These are phyloP conservation scores for Crematogaster levior DNA, from an alignment of 2,888 invertebrate genomes.

Conservation along the genomic window DNA sequence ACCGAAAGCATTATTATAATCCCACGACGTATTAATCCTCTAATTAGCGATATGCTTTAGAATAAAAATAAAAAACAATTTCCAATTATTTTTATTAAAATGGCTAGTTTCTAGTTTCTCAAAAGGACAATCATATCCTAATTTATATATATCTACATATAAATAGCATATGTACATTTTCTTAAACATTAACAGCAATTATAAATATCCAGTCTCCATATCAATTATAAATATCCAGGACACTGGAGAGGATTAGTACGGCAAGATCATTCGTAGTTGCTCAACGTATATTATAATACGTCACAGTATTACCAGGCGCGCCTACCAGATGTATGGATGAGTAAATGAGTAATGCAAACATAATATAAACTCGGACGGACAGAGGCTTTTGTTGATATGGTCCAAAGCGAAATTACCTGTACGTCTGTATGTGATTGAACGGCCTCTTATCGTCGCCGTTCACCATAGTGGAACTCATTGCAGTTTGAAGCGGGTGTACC, in stretches of 20 bases:
- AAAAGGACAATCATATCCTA: background rate
- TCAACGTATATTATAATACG: constrained; percentile 14
- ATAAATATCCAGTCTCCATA: background rate
- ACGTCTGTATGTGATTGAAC: constrained; percentile 91
- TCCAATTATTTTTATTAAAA: background rate
- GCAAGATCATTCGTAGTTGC: background rate
- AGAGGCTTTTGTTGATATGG: constrained; percentile 14
- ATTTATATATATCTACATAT: background rate
- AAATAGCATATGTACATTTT: background rate
- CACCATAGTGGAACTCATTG: constrained; percentile 78
- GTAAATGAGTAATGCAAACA: constrained; percentile 42
- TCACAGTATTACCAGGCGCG: constrained; percentile 14
- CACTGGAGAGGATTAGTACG: constrained; percentile 15
- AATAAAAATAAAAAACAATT: background rate
- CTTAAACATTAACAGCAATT: background rate
- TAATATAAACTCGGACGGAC: constrained; percentile 46
- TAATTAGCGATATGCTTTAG: background rate
- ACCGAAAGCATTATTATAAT: constrained; percentile 21
- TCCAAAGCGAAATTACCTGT: constrained; percentile 87
- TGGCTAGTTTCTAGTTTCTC: background rate
- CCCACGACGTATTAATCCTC: constrained; percentile 8
- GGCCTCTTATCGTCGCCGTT: constrained; percentile 90
- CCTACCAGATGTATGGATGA: background rate
- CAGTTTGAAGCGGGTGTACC: constrained; percentile 76
- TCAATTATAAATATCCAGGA: too few relatives aligned